A percentile compares a stretch with the other conserved stretches of the same genome.
These are phyloP conservation scores for Tadarida brasiliensis DNA, from an alignment of 2,797 vertebrate species.

Conservation along the genomic window DNA sequence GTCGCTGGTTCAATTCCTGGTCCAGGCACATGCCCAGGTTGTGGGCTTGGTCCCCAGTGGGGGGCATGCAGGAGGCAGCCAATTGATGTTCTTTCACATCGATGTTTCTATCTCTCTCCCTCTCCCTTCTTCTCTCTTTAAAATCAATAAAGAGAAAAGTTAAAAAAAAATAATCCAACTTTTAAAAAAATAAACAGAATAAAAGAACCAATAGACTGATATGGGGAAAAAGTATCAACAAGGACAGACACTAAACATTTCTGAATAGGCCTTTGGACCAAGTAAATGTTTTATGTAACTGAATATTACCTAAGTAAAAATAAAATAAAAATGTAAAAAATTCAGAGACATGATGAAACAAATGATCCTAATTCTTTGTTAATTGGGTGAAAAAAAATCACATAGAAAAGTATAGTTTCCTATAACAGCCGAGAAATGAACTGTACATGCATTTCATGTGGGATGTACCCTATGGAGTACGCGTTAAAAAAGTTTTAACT, in stretches of 20 bases:
- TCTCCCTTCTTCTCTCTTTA: no score
- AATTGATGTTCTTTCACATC: no score
- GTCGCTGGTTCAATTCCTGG: no score
- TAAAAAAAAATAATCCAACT: no score
- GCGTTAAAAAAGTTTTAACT: background rate
- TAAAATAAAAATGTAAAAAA: background rate
- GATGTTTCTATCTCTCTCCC: no score
- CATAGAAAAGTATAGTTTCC: background rate
- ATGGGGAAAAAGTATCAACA: background rate
- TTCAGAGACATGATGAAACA: background rate
- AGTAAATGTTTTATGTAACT: background rate
- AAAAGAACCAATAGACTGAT: background rate
- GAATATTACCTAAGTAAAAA: background rate
- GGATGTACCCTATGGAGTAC: background rate
- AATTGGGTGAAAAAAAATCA: background rate
- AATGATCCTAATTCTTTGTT: background rate
- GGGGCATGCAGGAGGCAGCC: no score
- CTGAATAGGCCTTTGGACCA: background rate
- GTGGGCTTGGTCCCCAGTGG: no score
- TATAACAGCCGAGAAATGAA: background rate
- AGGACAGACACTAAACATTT: background rate
- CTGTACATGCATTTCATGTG: background rate
- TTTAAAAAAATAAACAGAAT: no score
- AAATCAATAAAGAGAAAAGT: no score
- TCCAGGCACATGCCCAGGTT: no score